Evolutionary conservation across 2,797 vertebrate species (phyloP).

Genomic region (Tapera naevia): DNA sequence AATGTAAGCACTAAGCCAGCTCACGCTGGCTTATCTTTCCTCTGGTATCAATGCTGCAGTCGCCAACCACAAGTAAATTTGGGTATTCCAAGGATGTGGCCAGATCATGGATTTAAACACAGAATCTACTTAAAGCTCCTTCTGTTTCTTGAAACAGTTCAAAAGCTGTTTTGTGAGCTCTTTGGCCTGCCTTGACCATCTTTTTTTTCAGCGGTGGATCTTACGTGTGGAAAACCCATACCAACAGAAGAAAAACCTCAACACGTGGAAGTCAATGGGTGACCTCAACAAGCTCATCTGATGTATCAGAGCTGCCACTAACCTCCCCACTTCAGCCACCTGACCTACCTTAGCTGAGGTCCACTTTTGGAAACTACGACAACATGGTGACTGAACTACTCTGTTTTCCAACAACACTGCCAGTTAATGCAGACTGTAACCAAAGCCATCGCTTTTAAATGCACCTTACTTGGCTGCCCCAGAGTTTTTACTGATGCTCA

Average conservation of each 20-base stretch:
- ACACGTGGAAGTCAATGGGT: accelerated
- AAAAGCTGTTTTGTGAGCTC: not conserved
- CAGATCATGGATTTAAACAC: not conserved
- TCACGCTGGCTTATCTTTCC: not conserved
- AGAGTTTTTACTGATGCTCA: accelerated
- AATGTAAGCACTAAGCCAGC: not conserved
- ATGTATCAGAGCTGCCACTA: not conserved
- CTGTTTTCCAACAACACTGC: not conserved
- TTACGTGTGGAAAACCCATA: not conserved
- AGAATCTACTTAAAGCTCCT: not conserved
- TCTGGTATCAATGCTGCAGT: not conserved
- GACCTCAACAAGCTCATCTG: not conserved
- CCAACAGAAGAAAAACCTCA: not conserved
- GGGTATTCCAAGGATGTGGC: not conserved
- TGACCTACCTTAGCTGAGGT: not conserved
- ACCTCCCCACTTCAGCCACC: not conserved
- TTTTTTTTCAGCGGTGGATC: not conserved
- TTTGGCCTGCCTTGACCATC: not conserved
- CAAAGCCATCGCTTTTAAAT: too few relatives aligned
- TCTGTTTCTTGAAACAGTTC: not conserved
- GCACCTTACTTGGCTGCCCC: accelerated
- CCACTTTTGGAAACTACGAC: not conserved
- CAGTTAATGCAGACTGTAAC: not conserved
- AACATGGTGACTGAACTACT: accelerated
- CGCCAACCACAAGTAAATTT: not conserved